Evolutionary conservation across 2,797 vertebrate species (phyloP).

Genomic region (Scomberomorus guttatus): DNA sequence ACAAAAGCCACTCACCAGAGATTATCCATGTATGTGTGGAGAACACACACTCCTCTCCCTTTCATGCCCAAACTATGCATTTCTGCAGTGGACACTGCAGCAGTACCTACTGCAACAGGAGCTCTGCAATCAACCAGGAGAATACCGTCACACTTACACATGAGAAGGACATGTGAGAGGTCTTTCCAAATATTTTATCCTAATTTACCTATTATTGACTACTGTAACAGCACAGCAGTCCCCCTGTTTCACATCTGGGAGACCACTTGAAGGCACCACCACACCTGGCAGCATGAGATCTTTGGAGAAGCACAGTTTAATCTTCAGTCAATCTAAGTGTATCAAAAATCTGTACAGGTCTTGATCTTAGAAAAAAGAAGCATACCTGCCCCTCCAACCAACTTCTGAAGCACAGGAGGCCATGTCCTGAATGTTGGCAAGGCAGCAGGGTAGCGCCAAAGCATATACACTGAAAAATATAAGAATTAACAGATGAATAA

Average conservation of each 20-base stretch:
- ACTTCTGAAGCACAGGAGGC: conserved; percentile 93
- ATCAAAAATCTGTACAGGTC: background rate
- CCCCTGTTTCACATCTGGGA: conserved; percentile 89
- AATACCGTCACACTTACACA: conserved; percentile 8
- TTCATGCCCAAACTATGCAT: conserved; percentile 93
- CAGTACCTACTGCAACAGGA: conserved; percentile 92
- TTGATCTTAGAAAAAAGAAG: background rate
- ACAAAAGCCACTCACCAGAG: conserved; percentile 92
- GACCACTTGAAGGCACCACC: conserved; percentile 88
- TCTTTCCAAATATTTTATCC: background rate
- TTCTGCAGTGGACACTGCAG: conserved; percentile 88
- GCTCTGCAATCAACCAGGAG: conserved; percentile 83
- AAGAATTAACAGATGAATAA: background rate
- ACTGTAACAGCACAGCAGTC: conserved; percentile 90
- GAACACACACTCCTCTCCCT: conserved; percentile 93
- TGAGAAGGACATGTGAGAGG: background rate
- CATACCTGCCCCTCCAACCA: conserved; percentile 94
- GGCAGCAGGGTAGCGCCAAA: conserved; percentile 92
- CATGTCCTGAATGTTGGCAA: conserved; percentile 93
- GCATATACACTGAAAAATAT: conserved; percentile 88
- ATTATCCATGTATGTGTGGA: conserved; percentile 94
- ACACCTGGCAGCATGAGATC: conserved; percentile 98
- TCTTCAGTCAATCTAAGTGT: background rate
- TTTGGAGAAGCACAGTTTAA: conserved; percentile 65
- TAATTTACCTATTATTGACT: conserved; percentile 89